Conservation (phyloP, 2,113 vertebrate genomes). For the Caloenas nicobarica region DNA sequence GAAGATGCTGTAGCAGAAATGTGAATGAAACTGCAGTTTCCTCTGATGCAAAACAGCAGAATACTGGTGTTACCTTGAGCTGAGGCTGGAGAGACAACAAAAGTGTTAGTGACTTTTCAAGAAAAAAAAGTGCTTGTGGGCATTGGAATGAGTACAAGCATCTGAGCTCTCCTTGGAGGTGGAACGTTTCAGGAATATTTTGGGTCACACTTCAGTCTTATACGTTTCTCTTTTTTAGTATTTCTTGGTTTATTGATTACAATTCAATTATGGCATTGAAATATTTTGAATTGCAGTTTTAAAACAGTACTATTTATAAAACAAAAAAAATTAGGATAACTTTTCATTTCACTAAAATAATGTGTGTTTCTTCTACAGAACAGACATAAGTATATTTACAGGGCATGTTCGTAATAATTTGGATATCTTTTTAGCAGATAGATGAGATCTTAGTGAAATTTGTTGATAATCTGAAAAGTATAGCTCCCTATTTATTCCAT, state of each 20-base stretch:
- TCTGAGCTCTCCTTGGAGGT: not conserved
- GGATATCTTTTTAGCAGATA: not conserved
- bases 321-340: not conserved
- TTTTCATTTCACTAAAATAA: not conserved
- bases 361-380: not conserved
- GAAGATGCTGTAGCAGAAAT: not conserved
- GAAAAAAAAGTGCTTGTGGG: not conserved
- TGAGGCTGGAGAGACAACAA: not conserved
- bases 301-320: not conserved
- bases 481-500: not conserved
- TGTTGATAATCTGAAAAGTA: not conserved
- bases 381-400: not conserved
- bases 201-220: not conserved
- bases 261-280: not conserved
- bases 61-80: not conserved
- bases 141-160: not conserved
- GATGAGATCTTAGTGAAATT: not conserved
- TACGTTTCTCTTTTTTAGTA: not conserved
- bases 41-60: not conserved
- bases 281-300: not conserved
- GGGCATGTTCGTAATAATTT: not conserved
- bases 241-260: not conserved
- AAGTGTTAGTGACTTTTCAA: not conserved
- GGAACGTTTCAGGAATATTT: not conserved
- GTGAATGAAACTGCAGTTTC: not conserved